A percentile compares a stretch with the other conserved stretches of the same genome.
Evolutionary conservation across 2,113 vertebrate genomes (phyloP).

Genomic region (Globicephala melas): DNA sequence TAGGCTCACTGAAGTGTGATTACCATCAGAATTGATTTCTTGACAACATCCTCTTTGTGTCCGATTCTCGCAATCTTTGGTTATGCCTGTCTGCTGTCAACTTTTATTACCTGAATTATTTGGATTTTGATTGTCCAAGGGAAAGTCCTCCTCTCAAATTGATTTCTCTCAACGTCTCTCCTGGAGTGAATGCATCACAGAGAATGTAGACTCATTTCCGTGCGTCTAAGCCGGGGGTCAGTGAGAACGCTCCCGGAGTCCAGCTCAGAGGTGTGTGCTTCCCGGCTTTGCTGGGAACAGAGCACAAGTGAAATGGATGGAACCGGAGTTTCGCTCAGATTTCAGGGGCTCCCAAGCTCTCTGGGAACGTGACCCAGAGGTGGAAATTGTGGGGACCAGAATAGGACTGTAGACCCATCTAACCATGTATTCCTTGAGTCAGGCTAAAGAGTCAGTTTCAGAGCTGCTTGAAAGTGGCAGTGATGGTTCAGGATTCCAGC

Average conservation of each 20-base stretch:
- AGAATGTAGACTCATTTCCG: not conserved
- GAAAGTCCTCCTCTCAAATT: not conserved
- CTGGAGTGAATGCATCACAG: not conserved
- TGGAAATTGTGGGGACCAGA: not conserved
- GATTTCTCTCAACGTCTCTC: not conserved
- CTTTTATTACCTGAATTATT: slow-evolving; percentile 11
- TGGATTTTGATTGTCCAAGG: slow-evolving; percentile 39
- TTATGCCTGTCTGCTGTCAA: not conserved
- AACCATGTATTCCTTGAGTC: not conserved
- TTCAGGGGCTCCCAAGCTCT: not conserved
- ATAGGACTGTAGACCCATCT: not conserved
- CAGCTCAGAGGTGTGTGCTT: not conserved
- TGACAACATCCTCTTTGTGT: not conserved
- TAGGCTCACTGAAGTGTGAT: not conserved
- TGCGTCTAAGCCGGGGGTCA: not conserved
- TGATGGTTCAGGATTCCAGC: not conserved
- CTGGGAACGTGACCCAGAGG: not conserved
- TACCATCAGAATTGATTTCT: not conserved
- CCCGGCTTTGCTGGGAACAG: not conserved
- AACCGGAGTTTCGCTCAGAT: not conserved
- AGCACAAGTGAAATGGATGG: not conserved
- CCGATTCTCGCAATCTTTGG: not conserved
- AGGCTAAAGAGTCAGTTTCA: not conserved
- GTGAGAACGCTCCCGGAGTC: not conserved
- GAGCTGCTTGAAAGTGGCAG: not conserved